These are phyloP conservation scores for Drosophila prolongata DNA, from an alignment of 2,888 invertebrate genomes.

Conservation along the genomic window DNA sequence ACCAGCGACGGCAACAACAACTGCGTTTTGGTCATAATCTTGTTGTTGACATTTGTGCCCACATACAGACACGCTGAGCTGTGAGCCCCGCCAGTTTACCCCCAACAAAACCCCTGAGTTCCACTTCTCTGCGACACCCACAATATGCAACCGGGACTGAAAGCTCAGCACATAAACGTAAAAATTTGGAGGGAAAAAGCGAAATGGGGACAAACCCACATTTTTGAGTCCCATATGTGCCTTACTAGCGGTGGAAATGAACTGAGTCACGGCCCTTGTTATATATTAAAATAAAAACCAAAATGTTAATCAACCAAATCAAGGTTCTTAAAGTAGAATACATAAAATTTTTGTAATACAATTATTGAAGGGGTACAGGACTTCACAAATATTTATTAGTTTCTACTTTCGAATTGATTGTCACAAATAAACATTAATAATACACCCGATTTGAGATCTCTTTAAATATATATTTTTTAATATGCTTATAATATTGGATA, in stretches of 20 bases:
- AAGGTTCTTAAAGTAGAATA: too few relatives aligned
- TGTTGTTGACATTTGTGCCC: constrained; percentile 68
- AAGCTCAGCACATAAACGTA: constrained; percentile 14
- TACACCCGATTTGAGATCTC: too few relatives aligned
- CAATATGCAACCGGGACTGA: constrained; percentile 49
- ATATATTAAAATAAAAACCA: too few relatives aligned
- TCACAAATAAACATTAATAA: too few relatives aligned
- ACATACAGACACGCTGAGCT: constrained; percentile 57
- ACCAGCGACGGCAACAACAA: constrained; percentile 41
- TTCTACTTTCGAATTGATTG: too few relatives aligned
- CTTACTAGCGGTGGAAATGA: constrained; percentile 6
- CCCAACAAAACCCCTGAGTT: not conserved
- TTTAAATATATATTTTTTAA: too few relatives aligned
- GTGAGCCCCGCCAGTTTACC: constrained; percentile 37
- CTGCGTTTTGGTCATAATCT: constrained; percentile 62
- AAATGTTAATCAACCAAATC: too few relatives aligned
- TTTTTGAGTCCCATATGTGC: constrained; percentile 4
- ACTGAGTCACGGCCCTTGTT: not conserved
- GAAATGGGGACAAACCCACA: constrained; percentile 9
- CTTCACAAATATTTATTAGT: too few relatives aligned
- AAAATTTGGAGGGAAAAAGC: constrained; percentile 14
- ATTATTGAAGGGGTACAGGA: too few relatives aligned
- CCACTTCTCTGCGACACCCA: constrained; percentile 22
- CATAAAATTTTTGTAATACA: too few relatives aligned
- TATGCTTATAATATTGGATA: too few relatives aligned